Percentiles rank a stretch among this genome's conserved stretches.
Evolutionary conservation across 2,888 invertebrate species (phyloP).

Genomic region (Protodeltote pygarga): DNA sequence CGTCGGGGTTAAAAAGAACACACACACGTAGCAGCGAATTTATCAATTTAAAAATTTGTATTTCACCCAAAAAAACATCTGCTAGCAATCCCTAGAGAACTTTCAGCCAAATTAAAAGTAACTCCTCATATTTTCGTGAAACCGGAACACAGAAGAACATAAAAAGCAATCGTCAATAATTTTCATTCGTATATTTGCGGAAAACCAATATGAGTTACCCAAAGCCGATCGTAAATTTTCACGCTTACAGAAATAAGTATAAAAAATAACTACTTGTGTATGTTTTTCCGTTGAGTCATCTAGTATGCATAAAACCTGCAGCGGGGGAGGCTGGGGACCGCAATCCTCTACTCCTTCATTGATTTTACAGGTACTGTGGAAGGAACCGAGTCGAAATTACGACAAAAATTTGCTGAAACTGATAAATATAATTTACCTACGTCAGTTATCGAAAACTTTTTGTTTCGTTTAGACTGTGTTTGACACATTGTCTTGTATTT

Average conservation of each 20-base stretch:
- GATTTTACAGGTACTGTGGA: constrained; percentile 59
- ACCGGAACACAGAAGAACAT: constrained; percentile 36
- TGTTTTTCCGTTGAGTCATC: constrained; percentile 51
- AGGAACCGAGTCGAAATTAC: constrained; percentile 46
- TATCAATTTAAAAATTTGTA: too few species aligned
- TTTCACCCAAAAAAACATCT: constrained; percentile 7
- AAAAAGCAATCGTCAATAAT: constrained; percentile 54
- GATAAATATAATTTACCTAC: too few species aligned
- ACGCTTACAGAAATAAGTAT: constrained; percentile 50
- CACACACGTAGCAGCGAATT: too few species aligned
- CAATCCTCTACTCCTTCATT: constrained; percentile 62
- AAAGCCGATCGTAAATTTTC: constrained; percentile 53
- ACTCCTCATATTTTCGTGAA: constrained; percentile 27
- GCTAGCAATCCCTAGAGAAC: constrained; percentile 24
- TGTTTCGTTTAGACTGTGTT: too few species aligned
- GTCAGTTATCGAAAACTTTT: too few species aligned
- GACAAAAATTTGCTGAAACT: constrained; percentile 11
- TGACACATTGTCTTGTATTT: too few species aligned
- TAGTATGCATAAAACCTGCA: constrained; percentile 57
- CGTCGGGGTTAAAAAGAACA: too few species aligned
- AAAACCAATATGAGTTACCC: constrained; percentile 51
- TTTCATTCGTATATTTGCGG: constrained; percentile 50
- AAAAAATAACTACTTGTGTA: constrained; percentile 54
- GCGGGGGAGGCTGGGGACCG: constrained; percentile 46
- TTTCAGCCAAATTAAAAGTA: constrained; percentile 49